A percentile compares a stretch with the other conserved stretches of the same genome.
These are phyloP conservation scores for Fregetta grallaria DNA, from an alignment of 2,113 vertebrate genomes.

Conservation along the genomic window DNA sequence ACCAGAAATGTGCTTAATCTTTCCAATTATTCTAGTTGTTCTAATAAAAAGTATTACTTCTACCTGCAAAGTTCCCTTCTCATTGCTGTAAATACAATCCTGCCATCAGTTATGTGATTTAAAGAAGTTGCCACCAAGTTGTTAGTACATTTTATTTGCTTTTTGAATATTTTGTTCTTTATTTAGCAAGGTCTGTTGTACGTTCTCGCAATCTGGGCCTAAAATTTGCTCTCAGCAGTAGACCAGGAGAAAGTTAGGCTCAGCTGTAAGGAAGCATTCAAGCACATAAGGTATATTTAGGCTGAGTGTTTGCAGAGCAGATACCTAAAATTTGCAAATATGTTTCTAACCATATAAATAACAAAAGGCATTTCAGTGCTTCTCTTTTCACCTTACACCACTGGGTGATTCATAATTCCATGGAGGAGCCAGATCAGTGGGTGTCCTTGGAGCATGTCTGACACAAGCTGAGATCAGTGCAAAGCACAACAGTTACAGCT, in stretches of 20 bases:
- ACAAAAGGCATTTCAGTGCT: not conserved
- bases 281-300: not conserved
- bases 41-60: not conserved
- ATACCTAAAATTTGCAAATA: not conserved
- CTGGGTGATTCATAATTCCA: not conserved
- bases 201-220: not conserved
- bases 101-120: not conserved
- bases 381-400: not conserved
- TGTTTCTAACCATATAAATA: not conserved
- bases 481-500: not conserved
- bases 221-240: not conserved
- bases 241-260: not conserved
- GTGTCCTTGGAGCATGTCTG: not conserved
- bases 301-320: not conserved
- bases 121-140: not conserved
- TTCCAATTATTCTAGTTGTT: not conserved
- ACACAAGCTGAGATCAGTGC: not conserved
- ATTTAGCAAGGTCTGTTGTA: not conserved
- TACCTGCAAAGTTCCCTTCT: not conserved
- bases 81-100: not conserved
- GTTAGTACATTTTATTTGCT: not conserved
- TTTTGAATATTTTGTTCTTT: not conserved
- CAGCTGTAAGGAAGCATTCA: not conserved
- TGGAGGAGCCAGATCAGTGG: not conserved
- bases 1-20: not conserved